Evolutionary conservation across 1,140 invertebrate species (phyloP), one percentile per base, ranked within the genome.

Genomic region (Lepidurus apus): DNA sequence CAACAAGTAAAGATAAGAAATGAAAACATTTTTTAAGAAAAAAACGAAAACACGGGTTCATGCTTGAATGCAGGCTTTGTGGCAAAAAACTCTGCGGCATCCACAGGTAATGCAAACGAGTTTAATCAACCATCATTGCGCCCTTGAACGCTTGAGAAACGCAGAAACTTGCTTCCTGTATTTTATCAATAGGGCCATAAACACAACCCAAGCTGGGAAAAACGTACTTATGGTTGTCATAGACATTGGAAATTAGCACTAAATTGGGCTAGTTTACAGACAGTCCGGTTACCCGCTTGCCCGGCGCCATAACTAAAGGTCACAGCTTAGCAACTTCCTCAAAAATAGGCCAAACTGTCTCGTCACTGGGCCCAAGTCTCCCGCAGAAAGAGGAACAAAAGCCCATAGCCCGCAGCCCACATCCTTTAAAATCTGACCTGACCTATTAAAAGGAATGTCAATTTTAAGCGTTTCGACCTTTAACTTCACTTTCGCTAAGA

Each of bases 111-210:
- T 45, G 43, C 45, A 24, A 77, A 53, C 24, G 34, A 53, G 17
- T 26, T n/a, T 77, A 45, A 77, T 77, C 76, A 77, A 11, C 45
- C 24, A 65, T 34, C 44, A 77, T 53, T 77, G 76, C 34, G 65
- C 44, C 43, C 44, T 45, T 77, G 45, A 77, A 77, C 76, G 76
- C 65, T 77, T 44, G 44, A 45, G 53, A 65, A 65, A 65, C 6
- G 53, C 53, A 65, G 53, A 65, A 65, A 65, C 53, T 21, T 65
- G 53, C 53, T 65, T 65, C 53, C 53, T 65, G 53, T 65, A 65
- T 21, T 21, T 65, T 65, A 21, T 34, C 9, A 11, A 65, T 7
- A 65, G 17, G 17, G 53, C 53, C 8, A 65, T 65, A 34, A 34
- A 34, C 34, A 34, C 34, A 34, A 3, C 34, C 34, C 34, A 34